These are phyloP conservation scores for Mobula birostris DNA, from an alignment of 2,113 vertebrate species.

Conservation along the genomic window DNA sequence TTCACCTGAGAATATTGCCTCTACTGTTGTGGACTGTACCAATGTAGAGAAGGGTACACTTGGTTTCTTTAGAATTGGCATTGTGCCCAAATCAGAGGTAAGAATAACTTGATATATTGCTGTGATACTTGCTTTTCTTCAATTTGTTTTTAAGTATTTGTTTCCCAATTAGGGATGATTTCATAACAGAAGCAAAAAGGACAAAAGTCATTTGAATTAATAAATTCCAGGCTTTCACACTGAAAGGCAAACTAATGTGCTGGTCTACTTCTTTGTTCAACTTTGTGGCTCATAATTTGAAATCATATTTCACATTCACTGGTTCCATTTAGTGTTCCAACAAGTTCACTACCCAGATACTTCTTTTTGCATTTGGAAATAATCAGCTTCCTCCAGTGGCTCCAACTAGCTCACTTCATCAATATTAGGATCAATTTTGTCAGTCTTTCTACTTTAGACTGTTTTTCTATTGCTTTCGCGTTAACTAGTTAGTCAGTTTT, in stretches of 20 bases:
- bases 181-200: not conserved
- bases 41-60: constrained; percentile 70
- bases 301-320: not conserved
- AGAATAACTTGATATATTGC: not conserved
- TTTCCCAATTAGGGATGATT: not conserved
- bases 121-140: not conserved
- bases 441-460: not conserved
- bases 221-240: not conserved
- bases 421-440: not conserved
- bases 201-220: not conserved
- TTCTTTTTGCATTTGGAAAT: not conserved
- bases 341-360: not conserved
- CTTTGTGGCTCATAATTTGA: not conserved
- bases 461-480: not conserved
- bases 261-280: no score
- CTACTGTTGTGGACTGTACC: constrained; percentile 85
- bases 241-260: not conserved
- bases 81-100: constrained; percentile 80
- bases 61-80: constrained; percentile 75
- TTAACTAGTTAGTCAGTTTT: no score
- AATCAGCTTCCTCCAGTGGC: not conserved
- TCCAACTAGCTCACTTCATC: not conserved
- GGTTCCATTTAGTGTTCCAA: not conserved
- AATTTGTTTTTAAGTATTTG: not conserved
- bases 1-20: constrained; percentile 80